Evolutionary conservation across 2,113 vertebrate genomes (phyloP), one percentile per base, ranked within the genome.

Genomic region (Lepisosteus osseus): DNA sequence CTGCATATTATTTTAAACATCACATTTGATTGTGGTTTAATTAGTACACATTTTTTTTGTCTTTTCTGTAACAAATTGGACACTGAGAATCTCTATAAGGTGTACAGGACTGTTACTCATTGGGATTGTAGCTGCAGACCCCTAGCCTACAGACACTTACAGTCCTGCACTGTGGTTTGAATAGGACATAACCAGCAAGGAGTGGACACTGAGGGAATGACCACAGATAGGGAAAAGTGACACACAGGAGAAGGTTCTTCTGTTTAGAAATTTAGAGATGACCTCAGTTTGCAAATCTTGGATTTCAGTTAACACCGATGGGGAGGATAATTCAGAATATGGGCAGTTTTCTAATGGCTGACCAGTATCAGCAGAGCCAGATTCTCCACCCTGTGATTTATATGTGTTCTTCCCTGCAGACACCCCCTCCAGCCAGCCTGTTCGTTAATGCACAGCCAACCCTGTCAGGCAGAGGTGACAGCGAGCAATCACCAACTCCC

Each of bases 351-450:
- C 70, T 71, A 77, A 84, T 74, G 79, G 81, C 70, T 61, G 29
- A 67, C 72, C 79, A 78, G 78, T 83, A 85, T 85, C 84, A 83
- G 40, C 15, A 61, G 68, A 71, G 80, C 77, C 56, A 3, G 6
- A 14, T 29, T 55, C 15, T 8, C 15, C 13, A 57, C 55, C 54
- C n/a, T 2, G n/a, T 54, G 45, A 68, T 69, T 43, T 59, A 56
- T 13, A n/a, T 29, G 40, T 12, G 0, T 13, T 11, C 63, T 44
- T 54, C 44, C 47, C 51, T 3, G 43, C 2, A 42, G 54, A 13
- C 42, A n/a, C 40, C 61, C 47, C 70, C 44, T 72, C 51, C 13
- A 40, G 51, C 63, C 70, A 7, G 54, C 14, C n/a, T 51, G 29
- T 44, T 57, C 71, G 57, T 43, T 57, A 7, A 55, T 14, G 51